A percentile compares a stretch with the other conserved stretches of the same genome.
Conservation (phyloP, 2,797 vertebrate species). For the Kryptolebias ocellatus region DNA sequence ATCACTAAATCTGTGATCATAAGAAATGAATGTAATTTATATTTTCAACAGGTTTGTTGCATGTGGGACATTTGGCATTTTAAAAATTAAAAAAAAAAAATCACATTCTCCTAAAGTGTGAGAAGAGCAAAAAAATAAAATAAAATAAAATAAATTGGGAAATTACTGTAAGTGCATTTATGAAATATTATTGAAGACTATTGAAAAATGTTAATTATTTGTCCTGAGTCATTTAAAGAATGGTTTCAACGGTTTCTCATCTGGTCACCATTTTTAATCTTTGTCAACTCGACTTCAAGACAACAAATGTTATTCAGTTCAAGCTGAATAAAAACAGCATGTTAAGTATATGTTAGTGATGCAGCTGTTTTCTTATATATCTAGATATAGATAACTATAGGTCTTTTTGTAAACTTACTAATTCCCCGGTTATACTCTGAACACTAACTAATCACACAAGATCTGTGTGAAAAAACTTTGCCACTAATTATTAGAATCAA, state of each 20-base stretch:
- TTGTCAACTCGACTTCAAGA: constrained; percentile 19
- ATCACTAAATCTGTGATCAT: no score
- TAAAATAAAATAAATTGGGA: constrained; percentile 1
- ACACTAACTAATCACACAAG: no score
- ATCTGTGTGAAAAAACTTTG: no score
- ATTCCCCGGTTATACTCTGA: neutral
- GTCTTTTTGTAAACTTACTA: constrained; percentile 26
- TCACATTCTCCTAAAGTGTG: no score
- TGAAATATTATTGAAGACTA: constrained; percentile 18
- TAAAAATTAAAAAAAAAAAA: no score
- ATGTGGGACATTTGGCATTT: no score
- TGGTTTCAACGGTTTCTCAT: constrained; percentile 22
- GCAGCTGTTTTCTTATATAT: neutral
- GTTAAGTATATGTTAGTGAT: constrained; percentile 1
- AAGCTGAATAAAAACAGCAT: constrained; percentile 25
- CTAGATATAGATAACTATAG: constrained; percentile 5
- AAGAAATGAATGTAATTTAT: no score
- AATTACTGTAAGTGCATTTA: constrained; percentile 8
- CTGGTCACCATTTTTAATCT: constrained; percentile 26
- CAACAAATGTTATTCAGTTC: constrained; percentile 32
- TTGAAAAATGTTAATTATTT: constrained; percentile 44
- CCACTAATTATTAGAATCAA: no score
- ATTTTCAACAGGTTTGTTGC: no score
- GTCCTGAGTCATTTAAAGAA: constrained; percentile 39
- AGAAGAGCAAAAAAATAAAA: no score